These are phyloP conservation scores for Periphyllus acericola DNA, from an alignment of 2,888 invertebrate species.

Conservation along the genomic window DNA sequence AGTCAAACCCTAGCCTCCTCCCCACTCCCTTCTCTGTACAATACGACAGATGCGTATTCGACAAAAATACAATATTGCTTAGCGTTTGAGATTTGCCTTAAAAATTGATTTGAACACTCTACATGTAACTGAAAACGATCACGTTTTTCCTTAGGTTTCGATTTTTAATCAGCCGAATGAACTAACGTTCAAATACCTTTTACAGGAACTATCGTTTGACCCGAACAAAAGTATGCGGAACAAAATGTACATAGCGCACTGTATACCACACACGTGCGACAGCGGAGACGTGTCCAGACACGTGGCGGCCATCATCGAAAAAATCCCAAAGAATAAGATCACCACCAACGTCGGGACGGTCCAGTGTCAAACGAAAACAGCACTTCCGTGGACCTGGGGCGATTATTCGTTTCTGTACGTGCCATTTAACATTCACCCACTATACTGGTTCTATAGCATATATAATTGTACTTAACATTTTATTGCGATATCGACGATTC, in stretches of 20 bases:
- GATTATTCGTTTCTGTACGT: slow-evolving; percentile 59
- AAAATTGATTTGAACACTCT: no score
- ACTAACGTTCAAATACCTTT: not conserved
- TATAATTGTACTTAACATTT: not conserved
- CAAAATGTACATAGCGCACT: slow-evolving; percentile 63
- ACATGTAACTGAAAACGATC: no score
- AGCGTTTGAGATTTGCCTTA: not conserved
- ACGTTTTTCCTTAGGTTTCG: not conserved
- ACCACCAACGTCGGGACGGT: slow-evolving; percentile 63
- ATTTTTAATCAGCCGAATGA: not conserved
- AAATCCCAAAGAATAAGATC: slow-evolving; percentile 63
- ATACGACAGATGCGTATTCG: not conserved
- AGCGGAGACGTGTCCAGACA: slow-evolving; percentile 62
- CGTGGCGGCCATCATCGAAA: slow-evolving; percentile 63
- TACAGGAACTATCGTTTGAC: slow-evolving; percentile 54
- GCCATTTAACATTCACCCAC: not conserved
- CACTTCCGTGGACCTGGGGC: slow-evolving; percentile 43
- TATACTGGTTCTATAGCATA: not conserved
- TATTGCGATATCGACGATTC: no score
- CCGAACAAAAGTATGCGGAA: slow-evolving; percentile 62
- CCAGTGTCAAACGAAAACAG: slow-evolving; percentile 54
- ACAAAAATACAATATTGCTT: not conserved
- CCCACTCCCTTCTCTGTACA: no score
- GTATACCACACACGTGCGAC: slow-evolving; percentile 63
- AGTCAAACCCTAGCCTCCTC: not conserved